phyloP scores from a whole-genome alignment of 2,888 invertebrate species.

The Alviniconcha strummeri region DNA sequence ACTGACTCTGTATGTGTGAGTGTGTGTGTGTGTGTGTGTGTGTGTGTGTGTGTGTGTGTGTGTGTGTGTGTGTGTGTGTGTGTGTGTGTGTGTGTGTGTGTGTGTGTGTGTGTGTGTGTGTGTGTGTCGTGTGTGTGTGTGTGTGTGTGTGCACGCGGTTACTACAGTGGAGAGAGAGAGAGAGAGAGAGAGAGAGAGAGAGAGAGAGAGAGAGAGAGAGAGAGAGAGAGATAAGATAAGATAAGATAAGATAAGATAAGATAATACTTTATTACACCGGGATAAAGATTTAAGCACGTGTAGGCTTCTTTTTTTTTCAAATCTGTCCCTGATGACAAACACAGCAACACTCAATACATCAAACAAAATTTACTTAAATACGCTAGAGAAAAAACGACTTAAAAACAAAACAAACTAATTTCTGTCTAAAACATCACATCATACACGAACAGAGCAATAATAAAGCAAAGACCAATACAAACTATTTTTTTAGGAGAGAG shows the following conservation, averaged over 20 bases:
- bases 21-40: not conserved
- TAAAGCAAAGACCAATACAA: too few relatives aligned
- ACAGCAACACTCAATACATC: too few relatives aligned
- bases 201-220: not conserved
- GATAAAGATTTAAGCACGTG: not conserved
- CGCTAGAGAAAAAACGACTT: too few relatives aligned
- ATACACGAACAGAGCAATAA: too few relatives aligned
- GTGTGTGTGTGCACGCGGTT: not conserved
- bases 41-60: constrained; percentile 2
- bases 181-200: not conserved
- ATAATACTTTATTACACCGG: too few relatives aligned
- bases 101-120: constrained; percentile 10
- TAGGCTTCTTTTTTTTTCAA: not conserved
- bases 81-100: not conserved
- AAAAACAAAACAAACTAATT: too few relatives aligned
- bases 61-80: not conserved
- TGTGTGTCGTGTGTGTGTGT: not conserved
- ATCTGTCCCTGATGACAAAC: too few relatives aligned
- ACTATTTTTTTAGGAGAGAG: too few relatives aligned
- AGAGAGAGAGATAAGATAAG: constrained; percentile 2
- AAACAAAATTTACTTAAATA: too few relatives aligned
- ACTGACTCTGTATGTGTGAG: not conserved
- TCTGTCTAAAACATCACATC: too few relatives aligned
- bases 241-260: not conserved
- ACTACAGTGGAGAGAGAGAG: not conserved